Conservation (phyloP, 2,113 vertebrate genomes). For the Ursus arctos region DNA sequence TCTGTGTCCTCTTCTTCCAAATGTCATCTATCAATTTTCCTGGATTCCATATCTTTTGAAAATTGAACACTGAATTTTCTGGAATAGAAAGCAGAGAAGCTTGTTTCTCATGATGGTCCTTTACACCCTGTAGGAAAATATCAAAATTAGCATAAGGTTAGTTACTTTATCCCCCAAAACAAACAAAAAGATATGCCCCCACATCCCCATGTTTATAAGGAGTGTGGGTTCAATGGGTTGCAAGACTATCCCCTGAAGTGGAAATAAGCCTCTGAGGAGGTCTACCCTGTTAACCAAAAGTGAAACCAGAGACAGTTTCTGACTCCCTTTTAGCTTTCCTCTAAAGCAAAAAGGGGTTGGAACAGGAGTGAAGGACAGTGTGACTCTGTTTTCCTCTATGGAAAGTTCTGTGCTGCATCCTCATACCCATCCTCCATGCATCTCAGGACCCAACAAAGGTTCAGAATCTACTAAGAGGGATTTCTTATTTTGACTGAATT, state of each 20-base stretch:
- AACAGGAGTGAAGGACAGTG: neutral
- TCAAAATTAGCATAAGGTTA: neutral
- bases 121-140: neutral
- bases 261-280: neutral
- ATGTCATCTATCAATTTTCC: neutral
- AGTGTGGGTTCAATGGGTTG: neutral
- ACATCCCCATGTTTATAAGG: neutral
- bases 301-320: neutral
- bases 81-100: neutral
- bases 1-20: conserved; percentile 5
- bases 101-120: neutral
- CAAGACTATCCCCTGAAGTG: neutral
- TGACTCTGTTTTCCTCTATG: neutral
- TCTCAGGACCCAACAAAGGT: neutral
- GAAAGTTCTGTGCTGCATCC: neutral
- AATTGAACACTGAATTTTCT: neutral
- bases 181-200: no score
- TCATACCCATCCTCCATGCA: neutral
- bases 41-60: neutral
- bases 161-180: neutral
- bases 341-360: neutral
- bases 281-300: no score
- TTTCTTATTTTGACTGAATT: conserved; percentile 53
- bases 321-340: neutral
- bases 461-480: conserved; percentile 8